Base-by-base conservation (phyloP, 30 jellyfish, hydroid and myxozoan genomes). In the Nemopilema nomurai region DNA sequence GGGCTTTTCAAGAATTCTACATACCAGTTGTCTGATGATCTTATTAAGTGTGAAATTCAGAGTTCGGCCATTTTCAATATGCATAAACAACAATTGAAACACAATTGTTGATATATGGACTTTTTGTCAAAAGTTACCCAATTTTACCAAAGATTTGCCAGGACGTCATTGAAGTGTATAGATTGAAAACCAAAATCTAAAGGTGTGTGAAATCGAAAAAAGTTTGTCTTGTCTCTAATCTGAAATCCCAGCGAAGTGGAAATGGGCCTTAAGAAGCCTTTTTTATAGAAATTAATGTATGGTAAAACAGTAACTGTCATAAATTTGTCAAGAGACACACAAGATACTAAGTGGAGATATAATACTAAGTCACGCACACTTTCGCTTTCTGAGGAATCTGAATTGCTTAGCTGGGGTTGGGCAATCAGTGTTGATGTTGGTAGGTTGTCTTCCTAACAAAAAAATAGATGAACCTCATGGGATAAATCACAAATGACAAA, bases 301-400 rank as follows among this genome's bases (percentile, higher is more conserved):
- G 30, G 28, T 20, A 64, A 20, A 64, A 25, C 74, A 64, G 30
- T 64, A 64, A 64, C 74, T 20, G 74, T 20, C 28, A 64, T 20
- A 64, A 20, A 25, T 64, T 21, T 25, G 28, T 25, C 74, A 64
- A 64, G 31, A 20, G 74, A 20, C 28, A 64, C 28, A 20, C 74
- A 25, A 25, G 30, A 64, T 20, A 64, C 31, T 21, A 20, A 20
- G 74, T 25, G 28, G 31, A 64, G 31, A 64, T 64, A 25, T 20
- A 64, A 64, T 20, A 64, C 31, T 20, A 64, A 64, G 74, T 64
- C 74, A 64, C 74, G 28, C 31, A 64, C 74, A 64, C 31, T 64
- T 64, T 64, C 74, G 31, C 74, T 64, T 21, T 64, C 74, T 64
- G 74, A 64, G 74, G 74, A 64, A 25, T 64, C 74, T 20, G 74